phyloP scores from a whole-genome alignment of 1,140 invertebrate genomes.

The Ladona fulva region DNA sequence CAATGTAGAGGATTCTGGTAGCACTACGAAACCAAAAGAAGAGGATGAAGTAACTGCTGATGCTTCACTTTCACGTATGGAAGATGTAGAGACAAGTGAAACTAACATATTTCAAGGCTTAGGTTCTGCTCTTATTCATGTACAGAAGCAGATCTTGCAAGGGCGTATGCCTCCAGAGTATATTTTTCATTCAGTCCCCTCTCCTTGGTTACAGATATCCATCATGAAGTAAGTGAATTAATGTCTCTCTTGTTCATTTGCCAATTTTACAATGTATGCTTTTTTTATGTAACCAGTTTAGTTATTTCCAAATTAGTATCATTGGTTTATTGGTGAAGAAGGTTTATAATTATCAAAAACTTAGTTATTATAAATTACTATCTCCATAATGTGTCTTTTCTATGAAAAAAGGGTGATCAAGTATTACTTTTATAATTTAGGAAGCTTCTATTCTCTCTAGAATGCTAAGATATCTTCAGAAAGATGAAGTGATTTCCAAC shows the following conservation, averaged over 20 bases:
- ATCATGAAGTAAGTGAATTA: not conserved
- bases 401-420: too few relatives aligned
- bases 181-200: not conserved
- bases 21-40: not conserved
- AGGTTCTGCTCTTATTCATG: not conserved
- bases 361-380: too few relatives aligned
- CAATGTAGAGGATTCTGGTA: not conserved
- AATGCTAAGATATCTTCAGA: too few relatives aligned
- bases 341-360: too few relatives aligned
- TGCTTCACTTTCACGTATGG: not conserved
- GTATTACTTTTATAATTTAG: too few relatives aligned
- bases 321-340: too few relatives aligned
- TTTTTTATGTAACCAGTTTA: too few relatives aligned
- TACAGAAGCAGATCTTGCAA: not conserved
- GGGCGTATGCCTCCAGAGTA: not conserved
- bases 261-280: too few relatives aligned
- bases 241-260: not conserved
- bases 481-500: too few relatives aligned
- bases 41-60: not conserved
- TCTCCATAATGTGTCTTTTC: too few relatives aligned
- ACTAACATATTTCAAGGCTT: not conserved
- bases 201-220: not conserved
- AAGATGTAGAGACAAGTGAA: not conserved
- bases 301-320: too few relatives aligned
- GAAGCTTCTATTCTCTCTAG: too few relatives aligned